These are phyloP conservation scores for Anorthoa munda DNA, from an alignment of 2,888 invertebrate genomes.

Conservation along the genomic window DNA sequence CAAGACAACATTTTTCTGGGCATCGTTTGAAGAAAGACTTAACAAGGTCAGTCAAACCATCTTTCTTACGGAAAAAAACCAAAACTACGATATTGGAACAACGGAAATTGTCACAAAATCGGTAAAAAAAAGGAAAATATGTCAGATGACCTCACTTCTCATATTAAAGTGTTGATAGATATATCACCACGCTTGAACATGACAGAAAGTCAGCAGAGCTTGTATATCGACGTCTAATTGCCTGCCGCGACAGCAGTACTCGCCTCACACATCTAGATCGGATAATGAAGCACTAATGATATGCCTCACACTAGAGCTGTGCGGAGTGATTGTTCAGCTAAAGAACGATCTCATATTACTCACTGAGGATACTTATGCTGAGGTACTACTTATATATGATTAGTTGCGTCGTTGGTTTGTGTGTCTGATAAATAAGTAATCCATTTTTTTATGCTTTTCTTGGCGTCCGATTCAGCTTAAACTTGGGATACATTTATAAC, in stretches of 20 bases:
- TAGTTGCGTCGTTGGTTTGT: background rate
- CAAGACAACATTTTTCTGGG: too few relatives aligned
- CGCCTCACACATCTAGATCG: background rate
- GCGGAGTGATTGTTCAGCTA: background rate
- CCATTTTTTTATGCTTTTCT: too few relatives aligned
- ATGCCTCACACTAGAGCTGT: background rate
- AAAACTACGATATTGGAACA: too few relatives aligned
- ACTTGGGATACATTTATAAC: too few relatives aligned
- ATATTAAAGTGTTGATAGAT: background rate
- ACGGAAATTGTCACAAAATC: too few relatives aligned
- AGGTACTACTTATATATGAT: background rate
- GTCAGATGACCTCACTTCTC: too few relatives aligned
- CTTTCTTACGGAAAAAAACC: too few relatives aligned
- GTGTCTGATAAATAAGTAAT: too few relatives aligned
- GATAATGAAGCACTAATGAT: constrained; percentile 21
- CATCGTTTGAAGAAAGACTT: too few relatives aligned
- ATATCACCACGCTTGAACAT: background rate
- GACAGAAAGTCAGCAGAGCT: background rate
- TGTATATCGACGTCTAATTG: constrained; percentile 13
- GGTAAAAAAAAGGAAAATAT: too few relatives aligned
- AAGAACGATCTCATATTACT: background rate
- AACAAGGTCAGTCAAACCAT: too few relatives aligned
- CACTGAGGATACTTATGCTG: background rate
- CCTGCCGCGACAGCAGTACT: background rate
- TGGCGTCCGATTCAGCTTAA: too few relatives aligned